Base-by-base conservation (phyloP, 1,140 invertebrate genomes). In the Triops longicaudatus region DNA sequence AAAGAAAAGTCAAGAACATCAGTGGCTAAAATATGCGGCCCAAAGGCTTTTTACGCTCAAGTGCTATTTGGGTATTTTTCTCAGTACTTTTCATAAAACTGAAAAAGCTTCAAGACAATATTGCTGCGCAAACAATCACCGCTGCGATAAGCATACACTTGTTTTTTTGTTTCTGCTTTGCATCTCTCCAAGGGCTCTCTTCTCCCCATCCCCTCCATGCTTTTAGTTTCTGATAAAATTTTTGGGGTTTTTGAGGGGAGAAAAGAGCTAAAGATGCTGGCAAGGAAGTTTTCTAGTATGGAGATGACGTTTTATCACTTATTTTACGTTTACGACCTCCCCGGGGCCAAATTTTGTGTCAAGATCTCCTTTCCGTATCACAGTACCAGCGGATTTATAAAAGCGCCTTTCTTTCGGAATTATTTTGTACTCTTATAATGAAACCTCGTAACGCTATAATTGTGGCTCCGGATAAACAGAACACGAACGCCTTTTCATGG, bases 1-100 rank as follows among this genome's bases (percentile, higher is more conserved):
- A 63, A 63, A 10, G 50, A 63, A 37, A 63, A 63, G 50, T 63
- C 50, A 63, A 63, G 50, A 63, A 22, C 50, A 63, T 63, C 50
- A 22, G 50, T 63, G 50, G 50, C 50, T 17, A 37, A 63, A 63
- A 22, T 63, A 63, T 63, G 50, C 50, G n/a, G 17, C 50, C 50
- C 22, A 17, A 63, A 22, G 50, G 14, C 22, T 63, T 63, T n/a
- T 22, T 63, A 63, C 17, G 50, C 5, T 37, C n/a, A 63, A 63
- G 50, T 63, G 50, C 50, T 63, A 17, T 63, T 63, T 63, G 14
- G 50, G 17, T 63, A 37, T 37, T 37, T 37, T 7, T 63, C 17
- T 63, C 50, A n/a, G 50, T 63, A n/a, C 50, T 9, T 17, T 63
- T 63, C 44, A 63, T 6, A 63, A 63, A 22, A 63, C 17, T 63